Evolutionary conservation across 2,797 vertebrate genomes (phyloP).

Genomic region (Triplophysa bombifrons): DNA sequence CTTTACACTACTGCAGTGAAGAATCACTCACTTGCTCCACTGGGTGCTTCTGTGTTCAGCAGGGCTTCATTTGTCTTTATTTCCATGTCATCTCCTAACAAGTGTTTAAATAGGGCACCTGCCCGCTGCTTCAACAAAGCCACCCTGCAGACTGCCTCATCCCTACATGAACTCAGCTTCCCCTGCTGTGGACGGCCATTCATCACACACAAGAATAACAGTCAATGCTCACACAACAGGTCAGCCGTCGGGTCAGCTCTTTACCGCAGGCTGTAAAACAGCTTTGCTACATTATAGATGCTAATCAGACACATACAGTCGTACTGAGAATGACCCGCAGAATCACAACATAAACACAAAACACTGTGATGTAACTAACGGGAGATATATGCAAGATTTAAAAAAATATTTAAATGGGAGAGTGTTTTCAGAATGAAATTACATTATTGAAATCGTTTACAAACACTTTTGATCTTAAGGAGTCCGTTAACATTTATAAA

Average conservation of each 20-base stretch:
- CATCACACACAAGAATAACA: conserved; percentile 45
- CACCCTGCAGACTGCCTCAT: conserved; percentile 54
- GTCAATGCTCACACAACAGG: conserved; percentile 10
- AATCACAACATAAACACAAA: not conserved
- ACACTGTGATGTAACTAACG: not conserved
- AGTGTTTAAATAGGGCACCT: conserved; percentile 71
- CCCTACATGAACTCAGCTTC: conserved; percentile 64
- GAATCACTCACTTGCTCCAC: conserved; percentile 18
- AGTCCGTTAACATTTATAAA: too few species aligned
- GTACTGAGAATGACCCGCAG: not conserved
- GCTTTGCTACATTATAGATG: conserved; percentile 4
- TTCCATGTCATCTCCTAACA: conserved; percentile 68
- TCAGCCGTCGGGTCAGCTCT: not conserved
- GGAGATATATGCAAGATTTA: too few species aligned
- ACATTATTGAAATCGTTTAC: too few species aligned
- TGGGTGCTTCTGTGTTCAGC: conserved; percentile 32
- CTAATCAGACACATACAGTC: conserved; percentile 3
- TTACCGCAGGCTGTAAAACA: not conserved
- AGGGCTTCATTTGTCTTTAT: conserved; percentile 63
- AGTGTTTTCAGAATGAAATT: too few species aligned
- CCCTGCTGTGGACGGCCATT: conserved; percentile 55
- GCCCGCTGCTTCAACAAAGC: conserved; percentile 52
- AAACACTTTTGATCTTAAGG: too few species aligned
- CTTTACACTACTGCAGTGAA: not conserved
- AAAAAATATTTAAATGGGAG: too few species aligned